A percentile compares a stretch with the other conserved stretches of the same genome.
phyloP scores from a whole-genome alignment of 1,140 invertebrate genomes.

The Sesamia nonagrioides region DNA sequence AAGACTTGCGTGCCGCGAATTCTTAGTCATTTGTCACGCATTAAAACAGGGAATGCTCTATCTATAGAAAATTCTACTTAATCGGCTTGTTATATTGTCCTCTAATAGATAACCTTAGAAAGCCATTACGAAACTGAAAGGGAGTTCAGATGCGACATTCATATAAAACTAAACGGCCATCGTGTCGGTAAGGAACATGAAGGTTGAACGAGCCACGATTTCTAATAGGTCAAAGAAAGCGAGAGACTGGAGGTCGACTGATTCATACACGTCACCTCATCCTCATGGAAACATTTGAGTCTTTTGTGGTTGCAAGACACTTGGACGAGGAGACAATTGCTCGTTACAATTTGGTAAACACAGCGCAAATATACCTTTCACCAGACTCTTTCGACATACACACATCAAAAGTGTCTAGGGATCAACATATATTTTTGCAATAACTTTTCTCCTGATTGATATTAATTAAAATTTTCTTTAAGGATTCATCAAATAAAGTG shows the following conservation, averaged over 20 bases:
- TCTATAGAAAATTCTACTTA: constrained; percentile 4
- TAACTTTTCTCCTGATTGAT: too few relatives aligned
- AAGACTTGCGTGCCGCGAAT: constrained; percentile 52
- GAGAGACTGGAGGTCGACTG: constrained; percentile 52
- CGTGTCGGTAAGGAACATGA: constrained; percentile 49
- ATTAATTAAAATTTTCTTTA: too few relatives aligned
- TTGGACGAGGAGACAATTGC: constrained; percentile 46
- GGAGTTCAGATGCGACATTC: constrained; percentile 6
- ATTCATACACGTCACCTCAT: constrained; percentile 58
- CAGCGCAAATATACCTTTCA: constrained; percentile 58
- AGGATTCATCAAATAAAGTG: too few relatives aligned
- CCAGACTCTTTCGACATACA: too few relatives aligned
- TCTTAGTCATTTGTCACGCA: constrained; percentile 41
- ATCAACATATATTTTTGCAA: too few relatives aligned
- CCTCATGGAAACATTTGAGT: constrained; percentile 52
- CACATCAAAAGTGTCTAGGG: too few relatives aligned
- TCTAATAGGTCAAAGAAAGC: constrained; percentile 76
- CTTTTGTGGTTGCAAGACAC: constrained; percentile 49
- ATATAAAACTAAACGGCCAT: constrained; percentile 26
- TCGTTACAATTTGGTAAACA: constrained; percentile 49
- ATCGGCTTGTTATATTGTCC: constrained; percentile 3
- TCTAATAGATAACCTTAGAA: constrained; percentile 6
- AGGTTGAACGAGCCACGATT: constrained; percentile 61
- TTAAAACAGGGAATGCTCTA: constrained; percentile 21
- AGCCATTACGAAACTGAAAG: neutral